phyloP scores from a whole-genome alignment of 2,888 invertebrate species.

The Volucella inanis region DNA sequence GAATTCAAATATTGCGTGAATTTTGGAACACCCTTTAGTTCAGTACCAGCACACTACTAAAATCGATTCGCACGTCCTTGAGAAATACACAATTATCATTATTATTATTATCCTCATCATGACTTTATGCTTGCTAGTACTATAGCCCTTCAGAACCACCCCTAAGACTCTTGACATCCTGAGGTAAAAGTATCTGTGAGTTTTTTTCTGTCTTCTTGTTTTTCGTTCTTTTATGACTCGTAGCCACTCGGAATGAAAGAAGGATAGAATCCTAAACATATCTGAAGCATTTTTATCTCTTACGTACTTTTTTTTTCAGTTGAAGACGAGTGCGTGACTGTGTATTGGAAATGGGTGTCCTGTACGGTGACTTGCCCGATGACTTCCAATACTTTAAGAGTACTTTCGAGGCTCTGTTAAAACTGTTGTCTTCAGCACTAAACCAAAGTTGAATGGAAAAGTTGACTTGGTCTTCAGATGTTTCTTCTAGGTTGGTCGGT shows the following conservation, averaged over 20 bases:
- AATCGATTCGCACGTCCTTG: constrained; percentile 61
- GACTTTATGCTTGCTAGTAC: constrained; percentile 21
- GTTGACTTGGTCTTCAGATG: constrained; percentile 3
- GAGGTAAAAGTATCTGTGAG: constrained; percentile 26
- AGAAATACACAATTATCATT: constrained; percentile 55
- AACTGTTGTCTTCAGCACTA: constrained; percentile 10
- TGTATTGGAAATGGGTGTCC: constrained; percentile 18
- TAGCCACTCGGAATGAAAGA: constrained; percentile 3
- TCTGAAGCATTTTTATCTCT: constrained; percentile 41
- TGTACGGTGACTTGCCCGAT: not conserved
- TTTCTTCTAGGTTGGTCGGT: not conserved
- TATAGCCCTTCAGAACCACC: not conserved
- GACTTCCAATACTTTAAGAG: constrained; percentile 6
- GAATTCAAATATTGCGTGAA: too few relatives aligned
- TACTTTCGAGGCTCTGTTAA: not conserved
- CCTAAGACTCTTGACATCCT: not conserved
- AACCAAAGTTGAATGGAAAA: not conserved
- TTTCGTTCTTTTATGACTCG: constrained; percentile 23
- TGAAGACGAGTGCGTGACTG: constrained; percentile 47
- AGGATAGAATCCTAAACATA: constrained; percentile 33
- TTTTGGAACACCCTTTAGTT: too few relatives aligned
- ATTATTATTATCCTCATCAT: constrained; percentile 58
- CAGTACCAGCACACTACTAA: constrained; percentile 12
- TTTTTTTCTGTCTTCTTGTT: not conserved
- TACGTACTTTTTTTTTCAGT: constrained; percentile 6